phyloP scores from a whole-genome alignment of 2,888 invertebrate species.

The Melieria picta region DNA sequence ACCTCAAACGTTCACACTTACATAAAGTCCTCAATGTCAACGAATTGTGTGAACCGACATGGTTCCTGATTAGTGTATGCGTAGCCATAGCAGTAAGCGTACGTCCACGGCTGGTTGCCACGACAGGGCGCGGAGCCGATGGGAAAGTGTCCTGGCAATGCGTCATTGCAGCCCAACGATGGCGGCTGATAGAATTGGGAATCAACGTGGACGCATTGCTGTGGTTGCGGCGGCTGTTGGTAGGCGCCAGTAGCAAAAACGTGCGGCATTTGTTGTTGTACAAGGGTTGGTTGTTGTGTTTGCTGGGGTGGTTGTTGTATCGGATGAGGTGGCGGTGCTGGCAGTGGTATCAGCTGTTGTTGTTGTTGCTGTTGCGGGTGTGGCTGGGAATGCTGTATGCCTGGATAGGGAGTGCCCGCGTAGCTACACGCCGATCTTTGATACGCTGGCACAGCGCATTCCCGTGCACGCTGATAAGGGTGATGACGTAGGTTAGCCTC shows the following conservation, averaged over 20 bases:
- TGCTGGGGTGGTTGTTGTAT: not conserved
- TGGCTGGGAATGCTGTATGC: constrained; percentile 1
- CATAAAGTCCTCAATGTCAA: constrained; percentile 82
- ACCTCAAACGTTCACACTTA: constrained; percentile 67
- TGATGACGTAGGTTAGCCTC: not conserved
- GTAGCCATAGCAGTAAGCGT: constrained; percentile 74
- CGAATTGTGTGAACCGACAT: constrained; percentile 74
- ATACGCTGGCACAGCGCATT: no score
- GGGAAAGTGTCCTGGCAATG: no score
- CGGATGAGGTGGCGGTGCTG: constrained; percentile 3
- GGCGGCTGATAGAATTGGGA: not conserved
- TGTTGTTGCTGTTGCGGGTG: constrained; percentile 12
- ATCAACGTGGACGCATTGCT: constrained; percentile 10
- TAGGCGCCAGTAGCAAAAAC: not conserved
- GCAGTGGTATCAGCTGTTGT: not conserved
- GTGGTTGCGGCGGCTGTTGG: not conserved
- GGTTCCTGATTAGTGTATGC: constrained; percentile 68
- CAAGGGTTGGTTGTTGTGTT: not conserved
- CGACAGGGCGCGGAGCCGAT: constrained; percentile 66
- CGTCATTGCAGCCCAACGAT: constrained; percentile 28
- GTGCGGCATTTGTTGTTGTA: no score
- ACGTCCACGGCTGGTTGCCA: constrained; percentile 70
- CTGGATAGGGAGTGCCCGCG: not conserved
- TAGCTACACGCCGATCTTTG: not conserved
- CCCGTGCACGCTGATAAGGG: constrained; percentile 18